Evolutionary conservation across 2,113 vertebrate species (phyloP), one percentile per base, ranked within the genome.

Genomic region (Microtus oregoni): DNA sequence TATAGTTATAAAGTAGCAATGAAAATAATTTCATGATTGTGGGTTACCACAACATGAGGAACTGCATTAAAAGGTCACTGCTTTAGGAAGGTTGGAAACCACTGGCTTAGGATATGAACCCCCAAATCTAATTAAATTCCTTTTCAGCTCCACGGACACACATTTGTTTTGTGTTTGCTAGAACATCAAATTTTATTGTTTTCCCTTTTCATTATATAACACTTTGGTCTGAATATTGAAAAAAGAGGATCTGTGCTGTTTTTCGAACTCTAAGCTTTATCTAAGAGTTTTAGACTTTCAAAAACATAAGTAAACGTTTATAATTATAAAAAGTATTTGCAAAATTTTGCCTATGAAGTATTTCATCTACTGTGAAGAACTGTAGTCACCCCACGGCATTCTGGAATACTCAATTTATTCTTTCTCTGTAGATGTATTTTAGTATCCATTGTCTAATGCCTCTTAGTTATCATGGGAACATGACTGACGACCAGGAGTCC

Each of bases 251-350:
- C 2, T n/a, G 26, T 83, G 15, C 38, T 73, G 86, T 86, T 94
- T 94, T 75, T 90, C 38, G 75, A 78, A n/a, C 41, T 35, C 67
- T 52, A 91, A 14, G 7, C n/a, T 92, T 78, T 70, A 90, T 28
- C 85, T 94, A 73, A 93, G 58, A 95, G 32, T 44, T 41, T 70
- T 47, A 83, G 26, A n/a, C 24, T 87, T 82, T 78, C 30, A 1
- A 78, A 93, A 86, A n/a, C 38, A 52, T 28, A 91, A 81, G 3
- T 91, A 81, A 77, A 78, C 7, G 28, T 47, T 63, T 70, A 78
- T 67, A 67, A 87, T 85, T 93, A 32, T 8, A 83, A 70, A 67
- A 94, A 75, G 5, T 73, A 72, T n/a, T 50, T 28, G 78, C 55
- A 72, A 83, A 15, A 32, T 9, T 5, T 89, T 86, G 67, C 22